phyloP scores from a whole-genome alignment of 2,888 invertebrate species.

The Apocheima hispidaria region DNA sequence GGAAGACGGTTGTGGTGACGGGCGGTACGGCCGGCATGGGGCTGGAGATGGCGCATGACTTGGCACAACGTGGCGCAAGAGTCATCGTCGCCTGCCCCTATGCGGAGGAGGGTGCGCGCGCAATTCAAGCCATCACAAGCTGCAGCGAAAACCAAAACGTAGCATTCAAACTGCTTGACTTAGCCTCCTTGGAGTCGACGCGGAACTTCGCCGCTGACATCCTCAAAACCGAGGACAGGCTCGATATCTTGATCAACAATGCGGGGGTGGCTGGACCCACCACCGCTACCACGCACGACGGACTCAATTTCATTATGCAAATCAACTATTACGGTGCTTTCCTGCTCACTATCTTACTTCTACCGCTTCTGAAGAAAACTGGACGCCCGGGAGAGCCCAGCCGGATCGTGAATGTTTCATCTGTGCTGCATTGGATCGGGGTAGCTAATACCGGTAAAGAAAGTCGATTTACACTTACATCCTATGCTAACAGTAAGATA shows the following conservation, averaged over 20 bases:
- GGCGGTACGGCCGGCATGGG: constrained; percentile 73
- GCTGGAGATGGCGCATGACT: constrained; percentile 63
- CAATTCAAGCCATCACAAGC: constrained; percentile 85
- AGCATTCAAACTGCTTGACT: constrained; percentile 88
- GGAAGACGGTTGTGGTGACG: constrained; percentile 62
- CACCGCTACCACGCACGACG: constrained; percentile 87
- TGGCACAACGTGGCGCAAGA: constrained; percentile 64
- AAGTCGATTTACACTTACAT: not conserved
- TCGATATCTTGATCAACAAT: constrained; percentile 94
- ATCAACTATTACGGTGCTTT: constrained; percentile 97
- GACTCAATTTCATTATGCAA: constrained; percentile 94
- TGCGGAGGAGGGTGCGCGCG: constrained; percentile 59
- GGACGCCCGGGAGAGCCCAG: constrained; percentile 83
- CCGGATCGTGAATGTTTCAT: constrained; percentile 91
- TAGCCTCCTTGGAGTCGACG: constrained; percentile 90
- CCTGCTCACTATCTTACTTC: constrained; percentile 93
- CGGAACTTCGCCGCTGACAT: constrained; percentile 92
- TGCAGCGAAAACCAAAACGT: constrained; percentile 88
- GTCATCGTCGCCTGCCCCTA: constrained; percentile 71
- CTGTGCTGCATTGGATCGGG: constrained; percentile 88
- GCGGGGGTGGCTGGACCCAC: constrained; percentile 89
- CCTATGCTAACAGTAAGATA: constrained; percentile 88
- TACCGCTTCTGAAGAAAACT: constrained; percentile 89
- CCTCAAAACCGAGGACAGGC: constrained; percentile 87
- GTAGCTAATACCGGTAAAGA: constrained; percentile 87